Percentiles rank a stretch among this genome's conserved stretches.
phyloP scores from a whole-genome alignment of 2,113 vertebrate species.

The Microtus pennsylvanicus region DNA sequence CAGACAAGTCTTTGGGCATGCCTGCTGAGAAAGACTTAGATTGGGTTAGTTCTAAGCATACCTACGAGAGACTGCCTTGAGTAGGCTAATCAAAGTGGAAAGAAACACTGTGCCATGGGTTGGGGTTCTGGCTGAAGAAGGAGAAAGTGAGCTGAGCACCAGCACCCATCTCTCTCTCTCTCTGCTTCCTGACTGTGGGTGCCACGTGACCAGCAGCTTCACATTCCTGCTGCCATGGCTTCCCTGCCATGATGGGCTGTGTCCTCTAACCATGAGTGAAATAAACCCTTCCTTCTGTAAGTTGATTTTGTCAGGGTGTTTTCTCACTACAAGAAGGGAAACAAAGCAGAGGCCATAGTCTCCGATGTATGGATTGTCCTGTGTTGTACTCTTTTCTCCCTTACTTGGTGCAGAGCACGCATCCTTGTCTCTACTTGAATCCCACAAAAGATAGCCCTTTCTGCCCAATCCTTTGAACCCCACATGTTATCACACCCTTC shows the following conservation, averaged over 20 bases:
- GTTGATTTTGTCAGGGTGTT: neutral
- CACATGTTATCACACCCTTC: accelerated
- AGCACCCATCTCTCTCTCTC: neutral
- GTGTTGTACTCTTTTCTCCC: neutral
- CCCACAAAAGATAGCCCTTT: neutral
- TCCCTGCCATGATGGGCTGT: neutral
- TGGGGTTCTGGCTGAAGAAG: neutral
- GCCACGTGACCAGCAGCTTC: no score
- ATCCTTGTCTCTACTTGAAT: neutral
- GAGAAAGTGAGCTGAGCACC: neutral
- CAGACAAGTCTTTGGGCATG: neutral
- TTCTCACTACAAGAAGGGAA: no score
- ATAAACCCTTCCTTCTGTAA: neutral
- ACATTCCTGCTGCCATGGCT: neutral
- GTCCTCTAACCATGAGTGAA: no score
- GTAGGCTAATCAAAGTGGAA: neutral
- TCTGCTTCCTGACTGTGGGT: neutral
- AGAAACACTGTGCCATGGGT: neutral
- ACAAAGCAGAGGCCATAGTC: neutral
- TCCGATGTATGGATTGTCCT: neutral
- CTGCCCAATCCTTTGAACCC: neutral
- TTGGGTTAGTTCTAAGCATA: no score
- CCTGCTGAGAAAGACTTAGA: neutral
- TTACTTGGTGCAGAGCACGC: neutral
- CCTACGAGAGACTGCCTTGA: neutral